Evolutionary conservation across 2,888 invertebrate species (phyloP).

Genomic region (Magallana nippona): DNA sequence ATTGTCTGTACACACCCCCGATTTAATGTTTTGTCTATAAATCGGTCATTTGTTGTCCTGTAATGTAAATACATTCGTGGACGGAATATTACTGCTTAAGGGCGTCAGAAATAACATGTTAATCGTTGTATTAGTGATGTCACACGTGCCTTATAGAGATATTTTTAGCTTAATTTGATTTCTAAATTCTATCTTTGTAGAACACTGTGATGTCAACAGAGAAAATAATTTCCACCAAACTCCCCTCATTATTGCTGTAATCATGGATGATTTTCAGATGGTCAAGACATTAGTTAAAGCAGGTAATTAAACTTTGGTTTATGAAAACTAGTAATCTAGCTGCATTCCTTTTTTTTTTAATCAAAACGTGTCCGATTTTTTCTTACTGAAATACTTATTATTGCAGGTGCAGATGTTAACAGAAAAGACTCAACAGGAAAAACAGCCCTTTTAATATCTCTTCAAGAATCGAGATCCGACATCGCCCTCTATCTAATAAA

Average conservation of each 20-base stretch:
- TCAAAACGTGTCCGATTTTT: no score
- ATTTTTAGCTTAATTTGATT: not conserved
- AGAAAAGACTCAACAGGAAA: conserved; percentile 50
- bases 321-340: no score
- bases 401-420: conserved; percentile 52
- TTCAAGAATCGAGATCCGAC: conserved; percentile 55
- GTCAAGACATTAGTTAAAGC: conserved; percentile 49
- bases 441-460: conserved; percentile 54
- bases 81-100: not conserved
- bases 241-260: conserved; percentile 57
- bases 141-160: not conserved
- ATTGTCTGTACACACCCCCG: not conserved
- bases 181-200: conserved; percentile 40
- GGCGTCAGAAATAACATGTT: not conserved
- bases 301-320: conserved; percentile 43
- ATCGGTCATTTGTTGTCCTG: conserved; percentile 3
- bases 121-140: not conserved
- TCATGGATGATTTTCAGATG: conserved; percentile 58
- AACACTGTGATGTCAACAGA: conserved; percentile 46
- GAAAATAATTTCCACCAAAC: conserved; percentile 55
- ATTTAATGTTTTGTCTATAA: not conserved
- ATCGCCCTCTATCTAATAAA: conserved; percentile 56
- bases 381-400: not conserved
- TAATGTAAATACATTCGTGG: not conserved
- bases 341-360: not conserved